These are phyloP conservation scores for Caracal caracal DNA, from an alignment of 2,113 vertebrate genomes.

Conservation along the genomic window DNA sequence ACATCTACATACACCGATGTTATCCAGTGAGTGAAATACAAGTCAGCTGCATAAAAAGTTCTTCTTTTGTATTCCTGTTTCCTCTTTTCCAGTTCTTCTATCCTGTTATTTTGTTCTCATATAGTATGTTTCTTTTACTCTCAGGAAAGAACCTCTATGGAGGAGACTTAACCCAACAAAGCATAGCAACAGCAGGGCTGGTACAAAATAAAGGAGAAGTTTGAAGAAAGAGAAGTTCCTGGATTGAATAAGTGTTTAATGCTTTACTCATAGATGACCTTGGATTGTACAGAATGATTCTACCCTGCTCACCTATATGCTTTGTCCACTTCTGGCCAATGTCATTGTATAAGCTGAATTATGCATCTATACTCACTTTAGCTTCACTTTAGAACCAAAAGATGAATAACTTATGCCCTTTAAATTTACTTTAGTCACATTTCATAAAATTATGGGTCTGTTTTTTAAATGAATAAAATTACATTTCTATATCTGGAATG, in stretches of 20 bases:
- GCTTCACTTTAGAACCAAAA: neutral
- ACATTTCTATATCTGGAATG: neutral
- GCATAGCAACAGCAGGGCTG: neutral
- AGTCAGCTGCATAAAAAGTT: neutral
- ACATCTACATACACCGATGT: neutral
- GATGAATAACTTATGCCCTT: neutral
- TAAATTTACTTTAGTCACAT: neutral
- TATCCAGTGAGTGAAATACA: neutral
- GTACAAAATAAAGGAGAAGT: neutral
- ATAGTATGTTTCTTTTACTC: neutral
- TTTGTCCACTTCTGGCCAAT: neutral
- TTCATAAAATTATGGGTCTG: neutral
- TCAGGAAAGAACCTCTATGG: slow-evolving; percentile 32
- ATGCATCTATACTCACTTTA: neutral
- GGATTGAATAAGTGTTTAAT: neutral
- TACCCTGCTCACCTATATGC: fast-evolving
- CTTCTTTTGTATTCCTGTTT: neutral
- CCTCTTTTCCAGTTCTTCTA: neutral
- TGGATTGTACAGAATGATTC: fast-evolving
- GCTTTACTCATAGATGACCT: neutral
- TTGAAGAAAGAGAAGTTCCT: neutral
- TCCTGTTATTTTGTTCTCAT: neutral
- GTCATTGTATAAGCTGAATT: neutral
- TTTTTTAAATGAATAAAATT: neutral
- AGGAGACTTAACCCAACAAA: neutral